Evolutionary conservation across 1,140 invertebrate genomes (phyloP), one percentile per base, ranked within the genome.

Genomic region (Apis dorsata): DNA sequence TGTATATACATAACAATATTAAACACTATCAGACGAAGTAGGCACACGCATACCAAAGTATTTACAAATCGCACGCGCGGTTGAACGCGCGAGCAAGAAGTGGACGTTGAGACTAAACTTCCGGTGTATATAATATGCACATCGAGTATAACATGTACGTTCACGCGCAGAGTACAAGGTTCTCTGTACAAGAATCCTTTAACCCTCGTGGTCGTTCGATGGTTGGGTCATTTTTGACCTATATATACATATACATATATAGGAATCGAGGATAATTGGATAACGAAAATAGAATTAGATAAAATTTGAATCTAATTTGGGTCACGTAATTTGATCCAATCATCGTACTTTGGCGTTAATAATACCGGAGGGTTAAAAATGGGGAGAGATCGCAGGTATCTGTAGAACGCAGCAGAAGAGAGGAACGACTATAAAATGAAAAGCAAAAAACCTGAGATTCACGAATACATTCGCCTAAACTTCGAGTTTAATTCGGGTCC

Each of bases 21-120:
- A 28, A 63, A 80, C 79, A 88, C 86, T 80, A 88, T 84, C 57
- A 85, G 77, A 79, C 71, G 59, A 88, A 81, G 63, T 84, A 86
- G 81, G 81, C 85, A 88, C 81, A 86, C 79, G 62, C 85, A 89
- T 88, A 82, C 84, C 71, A 78, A 74, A 86, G 62, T 70, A 78
- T 87, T 73, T 87, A 81, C 59, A 68, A 57, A 69, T n/a, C 51
- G 63, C 49, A 2, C 49, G 24, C 75, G 49, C 66, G 19, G 10
- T n/a, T 17, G 51, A 55, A 63, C 13, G 63, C 49, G 65, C 80
- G 65, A 82, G 74, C 79, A 70, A 76, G 65, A 86, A 79, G 55
- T 87, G 86, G 86, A 87, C 81, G 72, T 87, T 71, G 68, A 73
- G 73, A 73, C 63, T 76, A 87, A 81, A 76, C 55, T 53, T 65